Evolutionary conservation across 2,113 vertebrate genomes (phyloP).

Genomic region (Trochalopteron elliotii): DNA sequence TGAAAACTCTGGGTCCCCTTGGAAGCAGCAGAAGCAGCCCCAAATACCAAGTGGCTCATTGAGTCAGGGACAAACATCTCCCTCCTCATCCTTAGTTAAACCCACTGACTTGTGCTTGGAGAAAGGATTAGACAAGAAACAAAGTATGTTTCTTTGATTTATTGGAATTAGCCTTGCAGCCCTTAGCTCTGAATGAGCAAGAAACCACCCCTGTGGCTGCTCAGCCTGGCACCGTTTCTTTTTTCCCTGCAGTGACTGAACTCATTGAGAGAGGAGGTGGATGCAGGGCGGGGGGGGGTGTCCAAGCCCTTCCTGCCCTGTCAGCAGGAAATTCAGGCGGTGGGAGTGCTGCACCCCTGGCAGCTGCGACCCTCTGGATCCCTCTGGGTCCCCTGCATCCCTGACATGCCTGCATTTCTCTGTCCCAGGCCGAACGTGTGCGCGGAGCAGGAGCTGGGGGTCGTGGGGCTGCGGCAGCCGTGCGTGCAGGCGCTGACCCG

Average conservation of each 20-base stretch:
- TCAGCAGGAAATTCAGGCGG: background rate
- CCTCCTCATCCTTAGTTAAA: background rate
- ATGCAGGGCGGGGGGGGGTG: fast-evolving
- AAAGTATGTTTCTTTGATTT: background rate
- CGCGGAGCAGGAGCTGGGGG: constrained; percentile 75
- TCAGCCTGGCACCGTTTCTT: fast-evolving
- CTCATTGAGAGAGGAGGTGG: background rate
- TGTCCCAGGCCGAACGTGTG: constrained; percentile 89
- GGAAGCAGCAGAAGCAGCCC: background rate
- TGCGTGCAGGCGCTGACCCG: constrained; percentile 82
- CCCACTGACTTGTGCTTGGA: background rate
- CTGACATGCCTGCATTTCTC: fast-evolving
- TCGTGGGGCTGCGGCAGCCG: constrained; percentile 85
- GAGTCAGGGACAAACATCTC: background rate
- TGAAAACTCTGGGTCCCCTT: background rate
- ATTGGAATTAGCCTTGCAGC: background rate
- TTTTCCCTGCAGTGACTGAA: background rate
- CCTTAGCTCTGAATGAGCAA: background rate
- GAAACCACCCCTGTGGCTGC: background rate
- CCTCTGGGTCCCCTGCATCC: background rate
- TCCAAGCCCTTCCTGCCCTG: background rate
- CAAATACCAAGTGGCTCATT: fast-evolving
- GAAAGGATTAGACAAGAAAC: background rate
- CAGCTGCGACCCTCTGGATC: background rate
- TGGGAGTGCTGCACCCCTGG: fast-evolving